phyloP scores from a whole-genome alignment of 2,113 vertebrate species.

The Butorides virescens region DNA sequence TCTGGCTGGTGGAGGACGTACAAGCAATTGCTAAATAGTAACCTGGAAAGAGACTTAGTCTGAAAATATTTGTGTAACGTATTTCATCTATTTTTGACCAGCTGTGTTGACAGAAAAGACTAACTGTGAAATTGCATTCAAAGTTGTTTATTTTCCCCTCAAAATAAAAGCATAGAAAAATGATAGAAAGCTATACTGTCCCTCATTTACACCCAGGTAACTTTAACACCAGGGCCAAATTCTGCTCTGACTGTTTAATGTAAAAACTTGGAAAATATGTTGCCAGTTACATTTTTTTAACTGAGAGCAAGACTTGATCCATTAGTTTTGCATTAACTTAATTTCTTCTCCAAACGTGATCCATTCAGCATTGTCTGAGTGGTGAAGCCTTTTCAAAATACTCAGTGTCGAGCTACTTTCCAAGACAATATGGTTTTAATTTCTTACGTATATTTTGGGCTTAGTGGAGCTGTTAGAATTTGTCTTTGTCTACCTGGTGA shows the following conservation, averaged over 20 bases:
- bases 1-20: neutral
- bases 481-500: slow-evolving; percentile 31
- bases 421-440: slow-evolving; percentile 6
- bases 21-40: neutral
- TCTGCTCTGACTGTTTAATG: neutral
- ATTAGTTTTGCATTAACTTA: neutral
- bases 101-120: neutral
- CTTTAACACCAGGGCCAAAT: neutral
- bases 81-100: slow-evolving; percentile 3
- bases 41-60: neutral
- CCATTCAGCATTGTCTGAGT: neutral
- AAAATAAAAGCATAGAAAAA: neutral
- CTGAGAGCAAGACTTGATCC: neutral
- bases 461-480: neutral
- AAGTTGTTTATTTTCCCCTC: rapidly evolving
- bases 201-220: neutral
- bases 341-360: neutral
- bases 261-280: neutral
- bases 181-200: neutral
- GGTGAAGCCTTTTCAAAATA: neutral
- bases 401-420: neutral
- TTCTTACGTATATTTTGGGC: neutral
- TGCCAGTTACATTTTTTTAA: neutral
- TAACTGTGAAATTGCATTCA: neutral
- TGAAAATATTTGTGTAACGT: neutral